phyloP scores from a whole-genome alignment of 2,113 vertebrate species.

The Potamarius usumacintae region DNA sequence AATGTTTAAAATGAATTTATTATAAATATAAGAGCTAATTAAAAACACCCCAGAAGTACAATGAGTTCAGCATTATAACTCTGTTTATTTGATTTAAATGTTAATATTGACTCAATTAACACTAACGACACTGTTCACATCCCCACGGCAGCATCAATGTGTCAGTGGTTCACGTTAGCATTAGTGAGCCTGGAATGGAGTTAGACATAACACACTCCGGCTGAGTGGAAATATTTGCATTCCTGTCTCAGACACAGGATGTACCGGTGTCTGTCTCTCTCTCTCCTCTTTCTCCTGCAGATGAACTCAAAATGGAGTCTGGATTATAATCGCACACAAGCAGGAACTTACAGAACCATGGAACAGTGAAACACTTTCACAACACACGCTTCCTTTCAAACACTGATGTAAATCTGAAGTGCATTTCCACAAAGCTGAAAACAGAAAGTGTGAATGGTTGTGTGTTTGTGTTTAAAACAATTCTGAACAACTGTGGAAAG shows the following conservation, averaged over 20 bases:
- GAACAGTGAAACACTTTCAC: neutral
- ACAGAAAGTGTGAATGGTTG: neutral
- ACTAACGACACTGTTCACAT: neutral
- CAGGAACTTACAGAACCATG: neutral
- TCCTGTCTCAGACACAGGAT: slow-evolving; percentile 71
- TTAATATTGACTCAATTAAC: too few species aligned
- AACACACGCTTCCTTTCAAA: neutral
- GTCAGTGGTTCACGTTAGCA: slow-evolving; percentile 50
- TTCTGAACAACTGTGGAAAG: neutral
- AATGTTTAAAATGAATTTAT: neutral
- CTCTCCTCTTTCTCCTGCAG: neutral
- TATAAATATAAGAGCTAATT: neutral
- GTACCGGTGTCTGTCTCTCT: slow-evolving; percentile 56
- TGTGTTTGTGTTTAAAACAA: neutral
- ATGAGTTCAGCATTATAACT: too few species aligned
- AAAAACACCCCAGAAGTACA: too few species aligned
- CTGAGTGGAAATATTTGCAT: slow-evolving; percentile 75
- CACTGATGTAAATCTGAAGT: neutral
- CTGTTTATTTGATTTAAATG: too few species aligned
- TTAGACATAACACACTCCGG: slow-evolving; percentile 76
- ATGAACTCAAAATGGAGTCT: neutral
- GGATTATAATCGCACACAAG: neutral
- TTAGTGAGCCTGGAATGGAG: slow-evolving; percentile 67
- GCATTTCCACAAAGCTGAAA: neutral
- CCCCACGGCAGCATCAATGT: neutral